Conservation (phyloP, 2,888 invertebrate species). For the Euzetes globulus region DNA sequence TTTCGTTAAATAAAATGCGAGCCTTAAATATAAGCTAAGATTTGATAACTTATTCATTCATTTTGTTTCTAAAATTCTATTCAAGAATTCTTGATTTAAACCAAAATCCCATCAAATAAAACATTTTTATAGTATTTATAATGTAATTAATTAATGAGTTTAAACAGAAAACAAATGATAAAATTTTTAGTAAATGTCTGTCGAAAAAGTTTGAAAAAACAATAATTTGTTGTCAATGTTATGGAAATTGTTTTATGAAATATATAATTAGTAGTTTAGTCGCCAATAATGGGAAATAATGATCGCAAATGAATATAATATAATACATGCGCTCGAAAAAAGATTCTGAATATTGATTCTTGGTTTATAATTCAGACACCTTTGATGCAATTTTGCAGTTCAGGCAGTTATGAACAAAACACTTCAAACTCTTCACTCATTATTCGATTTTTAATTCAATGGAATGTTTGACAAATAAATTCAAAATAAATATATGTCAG, state of each 20-base stretch:
- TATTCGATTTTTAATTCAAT: neutral
- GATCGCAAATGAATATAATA: constrained; percentile 24
- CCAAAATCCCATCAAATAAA: constrained; percentile 26
- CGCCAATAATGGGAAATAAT: neutral
- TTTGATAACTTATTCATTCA: constrained; percentile 8
- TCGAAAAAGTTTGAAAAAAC: neutral
- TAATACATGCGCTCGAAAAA: constrained; percentile 5
- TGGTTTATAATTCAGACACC: neutral
- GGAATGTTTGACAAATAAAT: neutral
- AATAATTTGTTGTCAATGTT: neutral
- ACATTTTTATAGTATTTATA: neutral
- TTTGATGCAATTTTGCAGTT: constrained; percentile 28
- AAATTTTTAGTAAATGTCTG: neutral
- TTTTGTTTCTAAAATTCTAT: neutral
- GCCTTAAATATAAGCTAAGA: constrained; percentile 9
- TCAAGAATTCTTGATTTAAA: neutral
- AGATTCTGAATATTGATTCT: neutral
- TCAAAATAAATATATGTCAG: neutral
- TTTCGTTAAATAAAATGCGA: neutral
- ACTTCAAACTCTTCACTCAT: neutral
- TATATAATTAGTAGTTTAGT: constrained; percentile 3
- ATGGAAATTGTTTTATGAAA: constrained; percentile 4
- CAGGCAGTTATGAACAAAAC: constrained; percentile 19
- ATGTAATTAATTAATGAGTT: neutral
- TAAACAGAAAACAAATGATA: constrained; percentile 2